A percentile compares a stretch with the other conserved stretches of the same genome.
Evolutionary conservation across 2,113 vertebrate species (phyloP).

Genomic region (Gulo gulo): DNA sequence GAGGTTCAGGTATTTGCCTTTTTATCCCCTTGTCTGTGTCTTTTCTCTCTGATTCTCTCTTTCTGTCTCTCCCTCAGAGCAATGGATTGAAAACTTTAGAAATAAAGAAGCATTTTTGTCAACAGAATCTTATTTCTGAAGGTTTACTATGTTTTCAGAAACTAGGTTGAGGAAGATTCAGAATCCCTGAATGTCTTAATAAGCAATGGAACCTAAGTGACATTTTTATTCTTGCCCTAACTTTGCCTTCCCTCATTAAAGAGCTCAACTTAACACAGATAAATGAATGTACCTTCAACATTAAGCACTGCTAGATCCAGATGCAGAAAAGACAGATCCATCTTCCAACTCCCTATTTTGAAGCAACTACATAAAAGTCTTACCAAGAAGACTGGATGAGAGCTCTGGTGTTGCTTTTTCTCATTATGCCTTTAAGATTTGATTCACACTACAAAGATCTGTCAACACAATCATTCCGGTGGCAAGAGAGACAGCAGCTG

Average conservation of each 20-base stretch:
- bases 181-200: background rate
- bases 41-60: background rate
- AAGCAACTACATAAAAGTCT: background rate
- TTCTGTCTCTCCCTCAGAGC: background rate
- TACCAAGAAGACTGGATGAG: background rate
- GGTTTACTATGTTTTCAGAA: background rate
- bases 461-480: conserved; percentile 39
- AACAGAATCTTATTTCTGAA: background rate
- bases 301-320: background rate
- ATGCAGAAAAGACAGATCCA: background rate
- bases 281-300: background rate
- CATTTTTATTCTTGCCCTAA: background rate
- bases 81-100: background rate
- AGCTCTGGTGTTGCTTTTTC: background rate
- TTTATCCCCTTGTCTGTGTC: background rate
- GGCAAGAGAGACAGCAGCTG: conserved; percentile 49
- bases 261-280: background rate
- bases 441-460: conserved; percentile 53
- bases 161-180: background rate
- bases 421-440: conserved; percentile 42
- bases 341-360: background rate
- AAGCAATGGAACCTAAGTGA: background rate
- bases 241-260: background rate
- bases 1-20: background rate
- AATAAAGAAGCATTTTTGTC: background rate